These are phyloP conservation scores for Notothenia rossii DNA, from an alignment of 2,113 vertebrate species.

Conservation along the genomic window DNA sequence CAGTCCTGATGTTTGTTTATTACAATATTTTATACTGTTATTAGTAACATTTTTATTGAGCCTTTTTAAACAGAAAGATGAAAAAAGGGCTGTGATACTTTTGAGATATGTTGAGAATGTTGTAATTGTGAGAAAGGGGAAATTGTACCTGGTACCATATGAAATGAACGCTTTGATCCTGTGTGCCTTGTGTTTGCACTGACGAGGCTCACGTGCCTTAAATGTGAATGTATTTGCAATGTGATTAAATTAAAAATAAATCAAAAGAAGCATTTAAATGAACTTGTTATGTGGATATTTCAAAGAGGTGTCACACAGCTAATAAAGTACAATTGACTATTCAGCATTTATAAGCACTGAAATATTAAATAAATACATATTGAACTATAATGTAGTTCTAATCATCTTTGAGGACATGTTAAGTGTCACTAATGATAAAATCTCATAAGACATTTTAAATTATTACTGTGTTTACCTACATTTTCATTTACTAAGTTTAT, in stretches of 20 bases:
- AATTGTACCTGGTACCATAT: slow-evolving; percentile 1
- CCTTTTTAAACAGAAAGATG: background rate
- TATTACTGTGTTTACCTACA: too few relatives aligned
- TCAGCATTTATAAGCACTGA: background rate
- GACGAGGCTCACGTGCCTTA: slow-evolving; percentile 47
- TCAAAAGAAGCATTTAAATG: slow-evolving; percentile 28
- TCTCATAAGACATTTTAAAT: too few relatives aligned
- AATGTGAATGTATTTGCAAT: slow-evolving; percentile 77
- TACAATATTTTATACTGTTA: slow-evolving; percentile 2
- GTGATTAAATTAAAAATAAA: slow-evolving; percentile 53
- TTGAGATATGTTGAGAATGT: background rate
- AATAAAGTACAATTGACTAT: background rate
- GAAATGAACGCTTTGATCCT: slow-evolving; percentile 30
- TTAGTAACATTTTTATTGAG: background rate
- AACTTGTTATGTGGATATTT: background rate
- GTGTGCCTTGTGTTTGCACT: slow-evolving; percentile 66
- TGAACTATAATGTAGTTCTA: too few relatives aligned
- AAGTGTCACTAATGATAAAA: too few relatives aligned
- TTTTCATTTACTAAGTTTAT: too few relatives aligned
- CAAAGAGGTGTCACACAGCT: background rate
- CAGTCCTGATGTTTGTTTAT: background rate
- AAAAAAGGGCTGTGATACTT: background rate
- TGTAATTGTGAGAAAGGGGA: slow-evolving; percentile 44
- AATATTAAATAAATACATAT: too few relatives aligned
- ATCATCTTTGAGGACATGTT: too few relatives aligned